Evolutionary conservation across 23 tunicate genomes (phyloP), one percentile per base, ranked within the genome.

Genomic region (Ascidia mentula): DNA sequence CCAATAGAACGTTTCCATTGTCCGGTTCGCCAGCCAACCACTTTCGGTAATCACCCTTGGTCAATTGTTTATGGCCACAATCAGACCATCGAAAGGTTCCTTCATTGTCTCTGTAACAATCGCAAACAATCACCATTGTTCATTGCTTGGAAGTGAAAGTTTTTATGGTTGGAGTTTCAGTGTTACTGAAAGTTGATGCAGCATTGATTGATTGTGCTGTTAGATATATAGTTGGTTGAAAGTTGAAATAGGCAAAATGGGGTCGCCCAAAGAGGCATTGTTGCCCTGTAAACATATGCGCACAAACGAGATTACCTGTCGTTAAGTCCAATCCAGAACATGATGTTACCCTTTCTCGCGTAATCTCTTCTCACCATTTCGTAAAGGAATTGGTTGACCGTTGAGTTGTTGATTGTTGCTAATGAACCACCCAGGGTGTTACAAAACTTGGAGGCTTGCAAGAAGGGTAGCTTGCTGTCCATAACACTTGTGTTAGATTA

Each of bases 1-100:
- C 39, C 39, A 34, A 34, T 34, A 36, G 38, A 71, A 34, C 39
- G 39, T 71, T 71, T 12, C 75, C 75, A 71, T 71, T 71, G 39
- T 71, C 75, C 30, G 75, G 75, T 31, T 71, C 75, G 34, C 75
- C 75, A 6, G 30, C 18, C 39, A 71, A 6, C 75, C 75, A 71
- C 38, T 34, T 36, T 3, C 12, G 22, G 13, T 53, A 53, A 5
- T 53, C 65, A 1, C 65, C 65, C 12, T 26, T 1, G 13, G 65
- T 53, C 7, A 53, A 9, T 5, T 5, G 12, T 5, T 6, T 53
- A 20, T 53, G 4, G 28, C 13, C 13, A 28, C 65, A 53, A 28
- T 53, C 13, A 3, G 65, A 53, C 65, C 65, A 53, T 9, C 13
- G 65, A 53, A 20, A 53, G 1, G 13, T 9, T 9, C 65, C 65